phyloP scores from a whole-genome alignment of 2,797 vertebrate species.

The Meda fulgida region DNA sequence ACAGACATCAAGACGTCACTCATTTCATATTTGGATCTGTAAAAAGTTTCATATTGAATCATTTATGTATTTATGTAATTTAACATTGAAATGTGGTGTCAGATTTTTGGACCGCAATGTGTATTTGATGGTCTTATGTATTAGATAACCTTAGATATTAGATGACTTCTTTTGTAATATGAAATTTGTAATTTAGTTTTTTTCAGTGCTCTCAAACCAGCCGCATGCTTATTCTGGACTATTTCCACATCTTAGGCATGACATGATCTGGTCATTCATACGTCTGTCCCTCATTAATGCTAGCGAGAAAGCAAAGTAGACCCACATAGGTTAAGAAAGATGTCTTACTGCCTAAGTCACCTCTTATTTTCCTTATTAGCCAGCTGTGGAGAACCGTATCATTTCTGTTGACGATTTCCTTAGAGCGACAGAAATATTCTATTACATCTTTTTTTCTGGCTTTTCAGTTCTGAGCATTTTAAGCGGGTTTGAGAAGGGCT shows the following conservation, averaged over 20 bases:
- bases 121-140: no score
- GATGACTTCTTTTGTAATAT: no score
- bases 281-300: conserved; percentile 37
- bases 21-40: not conserved
- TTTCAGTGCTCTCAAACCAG: no score
- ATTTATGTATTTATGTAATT: no score
- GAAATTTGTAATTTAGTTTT: no score
- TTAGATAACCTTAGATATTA: no score
- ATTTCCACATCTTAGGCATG: conserved; percentile 44
- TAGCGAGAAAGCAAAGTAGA: not conserved
- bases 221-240: conserved; percentile 34
- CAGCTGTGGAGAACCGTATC: not conserved
- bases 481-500: conserved; percentile 23
- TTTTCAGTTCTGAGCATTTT: conserved; percentile 29
- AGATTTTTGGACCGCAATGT: no score
- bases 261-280: conserved; percentile 44
- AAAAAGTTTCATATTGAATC: not conserved
- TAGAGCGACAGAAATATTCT: conserved; percentile 20
- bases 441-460: conserved; percentile 33
- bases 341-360: conserved; percentile 24
- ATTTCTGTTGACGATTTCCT: conserved; percentile 47
- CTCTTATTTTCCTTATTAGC: conserved; percentile 13
- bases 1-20: not conserved
- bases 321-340: conserved; percentile 46
- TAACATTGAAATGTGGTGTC: no score